These are phyloP conservation scores for Protonibea diacanthus DNA, from an alignment of 2,797 vertebrate genomes.

Conservation along the genomic window DNA sequence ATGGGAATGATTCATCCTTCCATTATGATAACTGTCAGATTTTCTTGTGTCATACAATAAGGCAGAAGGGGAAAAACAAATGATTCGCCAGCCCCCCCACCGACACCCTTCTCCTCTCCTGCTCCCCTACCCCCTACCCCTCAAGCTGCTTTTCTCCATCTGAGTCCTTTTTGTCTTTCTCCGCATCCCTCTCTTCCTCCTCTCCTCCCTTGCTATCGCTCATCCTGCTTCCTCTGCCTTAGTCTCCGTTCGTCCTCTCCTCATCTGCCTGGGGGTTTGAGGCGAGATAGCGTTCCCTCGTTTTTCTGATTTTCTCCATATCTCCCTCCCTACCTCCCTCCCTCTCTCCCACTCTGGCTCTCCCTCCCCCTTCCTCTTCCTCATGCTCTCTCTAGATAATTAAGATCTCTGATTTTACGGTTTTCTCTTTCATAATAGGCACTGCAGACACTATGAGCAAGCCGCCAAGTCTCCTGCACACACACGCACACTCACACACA, in stretches of 20 bases:
- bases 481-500: conserved; percentile 22
- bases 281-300: conserved; percentile 57
- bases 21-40: conserved; percentile 87
- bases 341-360: conserved; percentile 15
- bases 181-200: conserved; percentile 43
- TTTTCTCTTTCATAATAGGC: conserved; percentile 82
- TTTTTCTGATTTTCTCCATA: conserved; percentile 60
- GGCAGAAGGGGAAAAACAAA: conserved; percentile 78
- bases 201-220: conserved; percentile 56
- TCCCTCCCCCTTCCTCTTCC: conserved; percentile 30
- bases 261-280: conserved; percentile 64
- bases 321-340: conserved; percentile 13
- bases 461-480: conserved; percentile 67
- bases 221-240: conserved; percentile 64
- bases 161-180: conserved; percentile 57
- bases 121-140: conserved; percentile 20
- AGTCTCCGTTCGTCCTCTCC: conserved; percentile 68
- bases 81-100: conserved; percentile 67
- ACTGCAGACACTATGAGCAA: conserved; percentile 74
- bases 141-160: conserved; percentile 63
- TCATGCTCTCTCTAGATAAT: conserved; percentile 78
- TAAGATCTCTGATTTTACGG: conserved; percentile 84
- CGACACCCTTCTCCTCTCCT: conserved; percentile 30
- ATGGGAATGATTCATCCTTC: conserved; percentile 82
- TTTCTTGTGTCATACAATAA: conserved; percentile 83